These are phyloP conservation scores for Phoebastria nigripes DNA, from an alignment of 2,797 vertebrate genomes.

Conservation along the genomic window DNA sequence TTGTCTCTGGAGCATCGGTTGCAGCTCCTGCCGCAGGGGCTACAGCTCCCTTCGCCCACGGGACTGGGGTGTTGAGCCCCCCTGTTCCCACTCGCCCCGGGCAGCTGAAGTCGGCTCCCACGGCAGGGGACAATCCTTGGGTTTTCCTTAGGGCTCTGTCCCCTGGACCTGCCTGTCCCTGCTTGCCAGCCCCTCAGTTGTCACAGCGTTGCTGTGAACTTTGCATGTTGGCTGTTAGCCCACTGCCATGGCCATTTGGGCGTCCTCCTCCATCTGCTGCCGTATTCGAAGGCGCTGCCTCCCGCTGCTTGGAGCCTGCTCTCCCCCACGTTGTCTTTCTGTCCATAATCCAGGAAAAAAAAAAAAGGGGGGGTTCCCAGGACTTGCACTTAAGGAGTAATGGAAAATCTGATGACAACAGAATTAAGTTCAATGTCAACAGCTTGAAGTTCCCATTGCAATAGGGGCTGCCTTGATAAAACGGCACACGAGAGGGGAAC, in stretches of 20 bases:
- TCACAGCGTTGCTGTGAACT: background rate
- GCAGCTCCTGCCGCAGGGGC: background rate
- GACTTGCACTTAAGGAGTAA: background rate
- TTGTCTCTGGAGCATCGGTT: no score
- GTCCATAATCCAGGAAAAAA: no score
- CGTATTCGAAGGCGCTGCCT: accelerated
- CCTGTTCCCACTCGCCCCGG: background rate
- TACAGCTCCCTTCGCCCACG: background rate
- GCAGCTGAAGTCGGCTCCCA: background rate
- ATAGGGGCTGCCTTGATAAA: background rate
- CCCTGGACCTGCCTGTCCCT: background rate
- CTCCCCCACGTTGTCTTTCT: background rate
- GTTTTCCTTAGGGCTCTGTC: background rate
- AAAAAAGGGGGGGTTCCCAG: background rate
- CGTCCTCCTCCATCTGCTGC: background rate
- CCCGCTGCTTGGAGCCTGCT: background rate
- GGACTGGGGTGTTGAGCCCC: background rate
- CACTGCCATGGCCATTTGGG: accelerated
- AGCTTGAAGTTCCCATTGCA: background rate
- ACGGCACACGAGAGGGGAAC: accelerated
- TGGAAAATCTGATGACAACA: background rate
- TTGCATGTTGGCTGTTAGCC: accelerated
- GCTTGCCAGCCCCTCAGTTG: background rate
- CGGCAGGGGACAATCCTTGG: accelerated
- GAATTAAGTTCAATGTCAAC: background rate